phyloP scores from a whole-genome alignment of 2,797 vertebrate genomes.

The Naso thynnoides region DNA sequence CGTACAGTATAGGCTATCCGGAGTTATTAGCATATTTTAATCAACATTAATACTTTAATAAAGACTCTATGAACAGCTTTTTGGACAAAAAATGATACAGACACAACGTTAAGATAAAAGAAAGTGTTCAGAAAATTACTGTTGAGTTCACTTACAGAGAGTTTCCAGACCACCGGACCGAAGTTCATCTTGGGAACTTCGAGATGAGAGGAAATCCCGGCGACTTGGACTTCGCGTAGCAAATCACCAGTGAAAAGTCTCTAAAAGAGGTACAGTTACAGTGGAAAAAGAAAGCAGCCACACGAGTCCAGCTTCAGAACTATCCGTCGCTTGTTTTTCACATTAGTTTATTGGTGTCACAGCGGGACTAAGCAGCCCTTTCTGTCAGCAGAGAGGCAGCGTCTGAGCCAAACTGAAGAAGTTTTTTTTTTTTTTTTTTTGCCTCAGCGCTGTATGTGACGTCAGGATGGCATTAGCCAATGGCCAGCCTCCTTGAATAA shows the following conservation, averaged over 20 bases:
- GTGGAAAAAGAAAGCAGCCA: not conserved
- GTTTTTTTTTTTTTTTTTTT: constrained; percentile 14
- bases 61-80: fast-evolving
- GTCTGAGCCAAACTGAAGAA: constrained; percentile 4
- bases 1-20: not conserved
- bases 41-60: not conserved
- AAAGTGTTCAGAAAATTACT: not conserved
- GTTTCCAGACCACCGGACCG: constrained; percentile 66
- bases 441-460: constrained; percentile 20
- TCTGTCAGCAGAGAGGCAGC: not conserved
- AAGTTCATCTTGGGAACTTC: constrained; percentile 81
- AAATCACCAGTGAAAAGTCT: constrained; percentile 16
- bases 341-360: constrained; percentile 38
- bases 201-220: constrained; percentile 64
- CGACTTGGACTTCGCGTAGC: constrained; percentile 37
- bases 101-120: too few relatives aligned
- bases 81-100: too few relatives aligned
- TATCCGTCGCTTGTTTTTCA: constrained; percentile 44
- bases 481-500: constrained; percentile 20
- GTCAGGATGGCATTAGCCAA: constrained; percentile 50
- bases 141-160: constrained; percentile 67
- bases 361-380: constrained; percentile 4
- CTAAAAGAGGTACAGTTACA: not conserved
- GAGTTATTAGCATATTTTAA: not conserved
- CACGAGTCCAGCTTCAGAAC: constrained; percentile 10